Evolutionary conservation across 2,113 vertebrate species (phyloP), one percentile per base, ranked within the genome.

Genomic region (Brachyhypopomus gauderio): DNA sequence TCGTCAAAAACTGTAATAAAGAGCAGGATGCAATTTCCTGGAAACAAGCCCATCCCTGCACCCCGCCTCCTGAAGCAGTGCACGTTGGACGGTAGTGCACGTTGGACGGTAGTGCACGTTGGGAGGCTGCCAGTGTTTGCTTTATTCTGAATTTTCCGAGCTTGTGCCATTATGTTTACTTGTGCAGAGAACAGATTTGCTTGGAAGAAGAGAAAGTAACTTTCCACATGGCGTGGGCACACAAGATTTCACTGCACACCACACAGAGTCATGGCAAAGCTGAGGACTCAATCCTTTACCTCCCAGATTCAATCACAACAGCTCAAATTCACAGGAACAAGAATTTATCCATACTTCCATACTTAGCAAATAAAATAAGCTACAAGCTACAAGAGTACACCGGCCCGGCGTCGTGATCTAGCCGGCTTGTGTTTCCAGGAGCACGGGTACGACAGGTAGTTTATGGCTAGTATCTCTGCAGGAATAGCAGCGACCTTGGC

Each of bases 61-160:
- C 45, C 48, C 58, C 64, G 58, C 72, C 75, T 75, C 79, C 78
- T 82, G 72, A 85, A 58, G 58, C 72, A 75, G 76, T 55, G 41
- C 58, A 63, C 3, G 38, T 27, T 36, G 2, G 20, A 60, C 4
- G 38, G 12, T 36, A 52, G 23, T 9, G 70, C 45, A 20, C 11
- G 0, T 7, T 8, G 19, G 7, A 60, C 4, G 38, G 12, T 36
- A 52, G 23, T 9, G 70, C 45, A 20, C 11, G 0, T 7, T 8
- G 19, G 3, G 14, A 12, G 63, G 11, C 22, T 45, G 38, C 27
- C 70, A 66, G 34, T 78, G 72, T 82, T 84, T 82, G 78, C 78
- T 86, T 76, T 80, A 22, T 84, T 77, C 62, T 63, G 73, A 69
- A 80, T 77, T 82, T 86, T 77, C 83, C 83, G 12, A 73, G 77